A percentile compares a stretch with the other conserved stretches of the same genome.
phyloP scores from a whole-genome alignment of 2,888 invertebrate genomes.

The Heteropelma amictum region DNA sequence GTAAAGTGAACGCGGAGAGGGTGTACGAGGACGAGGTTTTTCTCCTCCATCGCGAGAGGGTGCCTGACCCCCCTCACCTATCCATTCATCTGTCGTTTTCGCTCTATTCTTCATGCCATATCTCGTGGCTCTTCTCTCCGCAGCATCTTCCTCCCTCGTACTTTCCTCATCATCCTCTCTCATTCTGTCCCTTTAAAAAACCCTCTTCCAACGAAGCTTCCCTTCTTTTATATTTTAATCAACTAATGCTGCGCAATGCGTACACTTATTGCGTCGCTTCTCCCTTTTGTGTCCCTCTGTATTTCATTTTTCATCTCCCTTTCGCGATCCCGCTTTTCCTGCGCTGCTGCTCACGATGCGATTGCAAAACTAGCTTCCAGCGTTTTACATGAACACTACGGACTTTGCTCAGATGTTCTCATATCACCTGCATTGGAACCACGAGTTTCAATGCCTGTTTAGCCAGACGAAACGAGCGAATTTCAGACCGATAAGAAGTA shows the following conservation, averaged over 20 bases:
- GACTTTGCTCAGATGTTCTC: no score
- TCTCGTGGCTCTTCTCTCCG: constrained; percentile 61
- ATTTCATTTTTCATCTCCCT: constrained; percentile 51
- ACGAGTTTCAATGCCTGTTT: no score
- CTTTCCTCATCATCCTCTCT: neutral
- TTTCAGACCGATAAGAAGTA: no score
- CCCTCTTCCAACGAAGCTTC: constrained; percentile 34
- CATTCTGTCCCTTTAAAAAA: constrained; percentile 24
- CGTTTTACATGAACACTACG: constrained; percentile 73
- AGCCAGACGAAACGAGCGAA: no score
- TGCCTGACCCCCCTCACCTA: constrained; percentile 48
- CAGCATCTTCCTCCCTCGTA: constrained; percentile 23
- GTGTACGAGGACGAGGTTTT: constrained; percentile 32
- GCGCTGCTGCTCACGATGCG: constrained; percentile 40
- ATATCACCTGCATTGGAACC: no score
- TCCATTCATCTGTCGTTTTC: constrained; percentile 53
- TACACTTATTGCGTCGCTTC: constrained; percentile 75
- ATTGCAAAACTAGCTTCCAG: constrained; percentile 66
- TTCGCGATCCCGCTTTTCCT: constrained; percentile 57
- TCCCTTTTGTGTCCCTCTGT: constrained; percentile 53
- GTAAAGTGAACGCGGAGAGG: constrained; percentile 40
- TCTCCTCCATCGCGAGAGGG: constrained; percentile 43
- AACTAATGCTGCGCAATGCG: constrained; percentile 78
- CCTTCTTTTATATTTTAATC: constrained; percentile 77
- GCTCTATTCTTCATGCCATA: constrained; percentile 36